These are phyloP conservation scores for Labrus mixtus DNA, from an alignment of 2,113 vertebrate species.

Conservation along the genomic window DNA sequence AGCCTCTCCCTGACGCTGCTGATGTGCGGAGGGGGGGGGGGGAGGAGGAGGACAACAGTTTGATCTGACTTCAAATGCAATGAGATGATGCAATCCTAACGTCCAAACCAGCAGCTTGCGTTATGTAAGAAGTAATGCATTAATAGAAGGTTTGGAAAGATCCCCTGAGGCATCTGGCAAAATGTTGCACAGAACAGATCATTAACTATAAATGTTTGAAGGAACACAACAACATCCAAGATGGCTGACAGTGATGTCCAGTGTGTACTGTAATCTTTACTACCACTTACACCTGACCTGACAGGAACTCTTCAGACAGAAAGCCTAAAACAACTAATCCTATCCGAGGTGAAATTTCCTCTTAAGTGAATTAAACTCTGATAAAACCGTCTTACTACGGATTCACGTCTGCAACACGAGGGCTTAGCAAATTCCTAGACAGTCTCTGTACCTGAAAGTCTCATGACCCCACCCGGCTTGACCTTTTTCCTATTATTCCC, in stretches of 20 bases:
- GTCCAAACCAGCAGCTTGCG: no score
- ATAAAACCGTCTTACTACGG: not conserved
- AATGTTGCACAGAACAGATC: no score
- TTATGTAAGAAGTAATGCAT: no score
- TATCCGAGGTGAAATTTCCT: not conserved
- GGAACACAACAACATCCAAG: no score
- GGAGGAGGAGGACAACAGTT: no score
- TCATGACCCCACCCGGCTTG: not conserved
- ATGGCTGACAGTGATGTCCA: not conserved
- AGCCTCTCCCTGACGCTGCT: no score
- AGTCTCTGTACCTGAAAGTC: not conserved
- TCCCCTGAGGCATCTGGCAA: no score
- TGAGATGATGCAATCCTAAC: no score
- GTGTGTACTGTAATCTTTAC: not conserved
- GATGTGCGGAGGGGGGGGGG: no score
- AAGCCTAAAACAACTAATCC: not conserved
- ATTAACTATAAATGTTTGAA: no score
- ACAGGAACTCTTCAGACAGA: not conserved
- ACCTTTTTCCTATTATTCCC: not conserved
- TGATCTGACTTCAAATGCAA: no score
- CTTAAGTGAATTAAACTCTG: not conserved
- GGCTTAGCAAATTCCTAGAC: not conserved
- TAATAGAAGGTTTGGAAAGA: no score
- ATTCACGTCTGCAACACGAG: not conserved
- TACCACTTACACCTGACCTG: not conserved